phyloP scores from a whole-genome alignment of 2,113 vertebrate species.

The Anser brachyrhynchus region DNA sequence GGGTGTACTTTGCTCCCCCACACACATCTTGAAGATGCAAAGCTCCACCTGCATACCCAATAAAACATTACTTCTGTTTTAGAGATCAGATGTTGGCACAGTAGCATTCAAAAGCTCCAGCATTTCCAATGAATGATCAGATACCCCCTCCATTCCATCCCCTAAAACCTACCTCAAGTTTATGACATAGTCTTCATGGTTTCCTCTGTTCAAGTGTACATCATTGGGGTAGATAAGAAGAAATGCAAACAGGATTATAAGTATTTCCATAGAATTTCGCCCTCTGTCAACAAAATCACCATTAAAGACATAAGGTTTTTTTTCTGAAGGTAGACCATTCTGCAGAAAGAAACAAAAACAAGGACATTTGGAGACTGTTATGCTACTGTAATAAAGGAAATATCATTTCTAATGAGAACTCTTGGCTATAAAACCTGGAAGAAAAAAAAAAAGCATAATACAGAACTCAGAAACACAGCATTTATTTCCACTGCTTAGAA shows the following conservation, averaged over 20 bases:
- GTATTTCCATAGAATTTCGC: slow-evolving; percentile 89
- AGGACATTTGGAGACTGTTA: not conserved
- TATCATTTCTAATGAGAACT: not conserved
- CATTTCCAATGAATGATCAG: not conserved
- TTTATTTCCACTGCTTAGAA: not conserved
- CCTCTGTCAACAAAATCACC: slow-evolving; percentile 98
- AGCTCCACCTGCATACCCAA: not conserved
- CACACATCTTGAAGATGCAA: not conserved
- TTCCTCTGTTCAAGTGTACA: slow-evolving; percentile 94
- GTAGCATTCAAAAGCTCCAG: not conserved
- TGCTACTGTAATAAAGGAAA: not conserved
- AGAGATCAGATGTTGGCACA: not conserved
- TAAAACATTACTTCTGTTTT: not conserved
- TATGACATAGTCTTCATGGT: slow-evolving; percentile 97
- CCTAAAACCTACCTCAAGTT: slow-evolving; percentile 85
- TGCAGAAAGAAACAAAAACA: slow-evolving; percentile 61
- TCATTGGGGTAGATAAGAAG: slow-evolving; percentile 91
- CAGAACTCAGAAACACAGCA: not conserved
- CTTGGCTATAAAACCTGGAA: not conserved
- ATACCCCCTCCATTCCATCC: not conserved
- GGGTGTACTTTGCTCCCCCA: not conserved
- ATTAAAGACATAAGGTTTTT: slow-evolving; percentile 92
- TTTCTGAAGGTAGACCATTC: slow-evolving; percentile 93
- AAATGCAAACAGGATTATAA: slow-evolving; percentile 90
- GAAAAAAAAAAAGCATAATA: not conserved